A percentile compares a stretch with the other conserved stretches of the same genome.
These are phyloP conservation scores for Gymnocheta viridis DNA, from an alignment of 2,888 invertebrate species.

Conservation along the genomic window DNA sequence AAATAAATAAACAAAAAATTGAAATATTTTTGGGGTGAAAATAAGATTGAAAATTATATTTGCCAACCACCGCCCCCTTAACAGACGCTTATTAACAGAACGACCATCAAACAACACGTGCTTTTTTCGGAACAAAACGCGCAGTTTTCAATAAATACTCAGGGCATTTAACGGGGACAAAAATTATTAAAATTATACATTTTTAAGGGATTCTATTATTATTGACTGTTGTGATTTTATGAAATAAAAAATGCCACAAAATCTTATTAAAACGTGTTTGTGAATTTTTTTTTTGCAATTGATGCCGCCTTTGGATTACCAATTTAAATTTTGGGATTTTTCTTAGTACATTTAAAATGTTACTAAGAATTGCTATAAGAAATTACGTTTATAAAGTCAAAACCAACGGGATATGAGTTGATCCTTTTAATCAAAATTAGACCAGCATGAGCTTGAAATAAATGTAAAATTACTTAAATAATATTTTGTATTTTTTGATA, in stretches of 20 bases:
- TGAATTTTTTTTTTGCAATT: slow-evolving; percentile 2
- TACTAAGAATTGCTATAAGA: background rate
- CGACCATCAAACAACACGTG: slow-evolving; percentile 59
- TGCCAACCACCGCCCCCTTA: slow-evolving; percentile 7
- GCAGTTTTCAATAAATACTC: slow-evolving; percentile 45
- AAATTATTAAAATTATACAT: slow-evolving; percentile 5
- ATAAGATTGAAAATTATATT: slow-evolving; percentile 59
- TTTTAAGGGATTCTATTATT: slow-evolving; percentile 31
- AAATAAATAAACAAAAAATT: slow-evolving; percentile 22
- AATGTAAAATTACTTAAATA: too few relatives aligned
- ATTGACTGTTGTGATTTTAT: background rate
- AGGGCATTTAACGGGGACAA: background rate
- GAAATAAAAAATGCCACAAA: slow-evolving; percentile 45
- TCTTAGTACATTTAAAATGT: background rate
- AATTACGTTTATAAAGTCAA: background rate
- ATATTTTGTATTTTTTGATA: too few relatives aligned
- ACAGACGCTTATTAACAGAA: slow-evolving; percentile 19
- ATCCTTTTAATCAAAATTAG: background rate
- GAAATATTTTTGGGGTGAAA: slow-evolving; percentile 57
- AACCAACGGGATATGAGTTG: background rate
- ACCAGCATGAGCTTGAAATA: background rate
- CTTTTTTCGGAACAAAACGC: slow-evolving; percentile 43
- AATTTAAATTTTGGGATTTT: slow-evolving; percentile 40
- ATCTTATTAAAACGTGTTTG: slow-evolving; percentile 46
- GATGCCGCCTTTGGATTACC: slow-evolving; percentile 40